Evolutionary conservation across 2,888 invertebrate species (phyloP).

Genomic region (Patella ulyssiponensis): DNA sequence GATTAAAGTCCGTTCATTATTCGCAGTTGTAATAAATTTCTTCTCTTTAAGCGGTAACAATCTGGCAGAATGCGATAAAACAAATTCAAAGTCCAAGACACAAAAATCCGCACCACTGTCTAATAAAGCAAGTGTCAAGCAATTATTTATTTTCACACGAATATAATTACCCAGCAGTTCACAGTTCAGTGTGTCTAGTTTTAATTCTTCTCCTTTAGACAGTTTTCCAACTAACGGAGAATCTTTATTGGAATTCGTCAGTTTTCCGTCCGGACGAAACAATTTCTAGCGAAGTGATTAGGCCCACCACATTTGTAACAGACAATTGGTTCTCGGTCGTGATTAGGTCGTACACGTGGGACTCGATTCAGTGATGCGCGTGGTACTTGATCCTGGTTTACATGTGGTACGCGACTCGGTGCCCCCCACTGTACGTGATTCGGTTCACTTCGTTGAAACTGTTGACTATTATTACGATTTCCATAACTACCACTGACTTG

Average conservation of each 20-base stretch:
- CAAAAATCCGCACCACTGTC: slow-evolving; percentile 14
- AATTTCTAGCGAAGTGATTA: not conserved
- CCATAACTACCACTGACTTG: not conserved
- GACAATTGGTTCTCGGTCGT: not conserved
- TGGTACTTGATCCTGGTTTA: too few species aligned
- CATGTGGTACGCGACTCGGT: too few species aligned
- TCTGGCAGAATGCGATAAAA: not conserved
- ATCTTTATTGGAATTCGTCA: not conserved
- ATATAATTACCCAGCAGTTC: not conserved
- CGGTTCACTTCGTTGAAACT: too few species aligned
- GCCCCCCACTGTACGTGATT: too few species aligned
- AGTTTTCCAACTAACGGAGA: too few species aligned
- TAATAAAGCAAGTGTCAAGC: not conserved
- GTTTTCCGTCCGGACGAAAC: not conserved
- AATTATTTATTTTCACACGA: not conserved
- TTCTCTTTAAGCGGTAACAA: not conserved
- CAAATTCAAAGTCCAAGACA: not conserved
- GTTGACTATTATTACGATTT: not conserved
- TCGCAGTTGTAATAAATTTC: slow-evolving; percentile 9
- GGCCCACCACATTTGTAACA: not conserved
- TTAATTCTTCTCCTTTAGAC: too few species aligned
- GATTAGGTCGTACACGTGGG: too few species aligned
- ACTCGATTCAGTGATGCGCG: too few species aligned
- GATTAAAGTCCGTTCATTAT: not conserved
- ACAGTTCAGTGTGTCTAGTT: too few species aligned